Percentiles rank a stretch among this genome's conserved stretches.
phyloP scores from a whole-genome alignment of 2,113 vertebrate genomes.

The Thinocorus orbignyianus region DNA sequence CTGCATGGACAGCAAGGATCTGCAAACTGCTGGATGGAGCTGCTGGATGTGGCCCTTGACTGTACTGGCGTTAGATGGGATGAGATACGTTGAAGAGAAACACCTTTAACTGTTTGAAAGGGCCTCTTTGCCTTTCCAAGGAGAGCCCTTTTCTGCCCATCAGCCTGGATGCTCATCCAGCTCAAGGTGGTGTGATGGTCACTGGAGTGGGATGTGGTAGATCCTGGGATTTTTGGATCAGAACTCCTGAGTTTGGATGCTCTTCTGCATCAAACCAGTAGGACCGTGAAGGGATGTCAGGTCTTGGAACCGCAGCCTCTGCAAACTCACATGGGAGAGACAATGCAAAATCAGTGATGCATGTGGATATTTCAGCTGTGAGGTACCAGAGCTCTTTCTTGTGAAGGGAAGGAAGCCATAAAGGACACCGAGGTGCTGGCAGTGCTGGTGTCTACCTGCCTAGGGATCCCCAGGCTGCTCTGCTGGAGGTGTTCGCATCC shows the following conservation, averaged over 20 bases:
- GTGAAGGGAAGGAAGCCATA: not conserved
- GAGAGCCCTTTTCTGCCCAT: not conserved
- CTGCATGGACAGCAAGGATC: fast-evolving
- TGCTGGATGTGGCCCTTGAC: not conserved
- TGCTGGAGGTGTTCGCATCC: fast-evolving
- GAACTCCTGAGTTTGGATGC: not conserved
- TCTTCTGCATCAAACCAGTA: not conserved
- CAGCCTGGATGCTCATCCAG: not conserved
- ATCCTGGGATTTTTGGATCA: not conserved
- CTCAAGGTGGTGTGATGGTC: not conserved
- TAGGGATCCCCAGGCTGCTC: not conserved
- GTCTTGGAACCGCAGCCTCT: not conserved
- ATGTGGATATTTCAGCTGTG: not conserved
- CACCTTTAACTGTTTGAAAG: not conserved
- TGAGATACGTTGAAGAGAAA: not conserved
- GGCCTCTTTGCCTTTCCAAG: not conserved
- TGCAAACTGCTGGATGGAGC: not conserved
- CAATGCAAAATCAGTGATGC: not conserved
- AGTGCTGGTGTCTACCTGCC: not conserved
- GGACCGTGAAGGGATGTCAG: not conserved
- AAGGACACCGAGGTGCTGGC: not conserved
- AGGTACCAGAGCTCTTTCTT: not conserved
- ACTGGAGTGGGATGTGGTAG: not conserved
- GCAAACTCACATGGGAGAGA: not conserved
- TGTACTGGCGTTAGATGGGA: fast-evolving